Conservation (phyloP, 2,797 vertebrate genomes). For the Diceros bicornis region DNA sequence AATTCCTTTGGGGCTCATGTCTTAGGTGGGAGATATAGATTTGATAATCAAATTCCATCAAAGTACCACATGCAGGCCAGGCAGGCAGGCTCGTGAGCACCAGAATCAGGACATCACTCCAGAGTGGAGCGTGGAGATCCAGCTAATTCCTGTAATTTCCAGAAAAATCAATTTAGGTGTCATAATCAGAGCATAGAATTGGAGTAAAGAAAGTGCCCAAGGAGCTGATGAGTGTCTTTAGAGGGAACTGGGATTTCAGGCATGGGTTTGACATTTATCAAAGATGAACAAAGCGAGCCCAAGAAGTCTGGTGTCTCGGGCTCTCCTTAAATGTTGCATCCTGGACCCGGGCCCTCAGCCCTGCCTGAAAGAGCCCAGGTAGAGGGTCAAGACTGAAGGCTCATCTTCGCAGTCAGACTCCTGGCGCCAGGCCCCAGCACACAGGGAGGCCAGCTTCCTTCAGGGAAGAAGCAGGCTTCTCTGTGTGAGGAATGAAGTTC, state of each 20-base stretch:
- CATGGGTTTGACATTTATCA: background rate
- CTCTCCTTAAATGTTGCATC: background rate
- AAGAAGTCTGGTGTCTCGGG: background rate
- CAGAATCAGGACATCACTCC: background rate
- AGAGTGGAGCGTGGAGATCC: background rate
- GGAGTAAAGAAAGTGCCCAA: background rate
- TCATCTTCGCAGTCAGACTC: background rate
- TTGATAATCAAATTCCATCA: background rate
- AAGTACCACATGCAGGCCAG: background rate
- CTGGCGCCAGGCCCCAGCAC: background rate
- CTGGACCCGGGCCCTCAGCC: background rate
- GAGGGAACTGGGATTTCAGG: background rate
- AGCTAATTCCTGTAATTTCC: slow-evolving; percentile 36
- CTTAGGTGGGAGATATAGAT: background rate
- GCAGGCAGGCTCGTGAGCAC: background rate
- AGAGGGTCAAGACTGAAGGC: background rate
- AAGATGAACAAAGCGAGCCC: background rate
- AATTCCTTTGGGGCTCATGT: background rate
- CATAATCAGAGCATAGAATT: background rate
- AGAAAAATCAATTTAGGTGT: slow-evolving; percentile 59
- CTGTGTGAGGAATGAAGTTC: background rate
- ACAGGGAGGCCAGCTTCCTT: background rate
- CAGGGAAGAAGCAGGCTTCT: background rate
- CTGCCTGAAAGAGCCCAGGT: background rate
- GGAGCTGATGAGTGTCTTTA: background rate